Conservation (phyloP, 2,888 invertebrate species). For the Halictus quadricinctus region DNA sequence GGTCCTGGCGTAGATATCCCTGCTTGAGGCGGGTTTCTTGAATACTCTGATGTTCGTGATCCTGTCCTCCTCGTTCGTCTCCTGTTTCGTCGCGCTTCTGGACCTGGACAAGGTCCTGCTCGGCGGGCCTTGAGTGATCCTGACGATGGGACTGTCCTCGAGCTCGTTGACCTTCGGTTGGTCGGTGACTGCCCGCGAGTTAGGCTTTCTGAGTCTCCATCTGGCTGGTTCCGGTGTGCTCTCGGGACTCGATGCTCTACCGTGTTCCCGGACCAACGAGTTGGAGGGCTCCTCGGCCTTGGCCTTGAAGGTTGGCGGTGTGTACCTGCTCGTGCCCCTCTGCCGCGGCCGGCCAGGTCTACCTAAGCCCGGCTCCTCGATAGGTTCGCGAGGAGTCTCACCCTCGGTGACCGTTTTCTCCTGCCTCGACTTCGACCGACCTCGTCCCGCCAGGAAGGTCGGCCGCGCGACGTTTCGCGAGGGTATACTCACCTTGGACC, state of each 20-base stretch:
- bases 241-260: conserved; percentile 25
- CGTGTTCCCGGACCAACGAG: conserved; percentile 25
- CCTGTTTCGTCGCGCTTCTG: conserved; percentile 46
- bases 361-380: conserved; percentile 30
- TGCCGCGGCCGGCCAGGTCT: conserved; percentile 48
- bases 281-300: conserved; percentile 33
- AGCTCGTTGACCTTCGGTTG: conserved; percentile 52
- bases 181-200: conserved; percentile 49
- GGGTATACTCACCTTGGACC: conserved; percentile 79
- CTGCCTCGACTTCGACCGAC: conserved; percentile 71
- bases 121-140: conserved; percentile 60
- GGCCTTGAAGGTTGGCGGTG: conserved; percentile 50
- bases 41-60: conserved; percentile 72
- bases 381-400: conserved; percentile 28
- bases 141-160: conserved; percentile 71
- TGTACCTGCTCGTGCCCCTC: conserved; percentile 69
- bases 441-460: conserved; percentile 72
- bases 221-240: neutral
- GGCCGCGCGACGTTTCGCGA: conserved; percentile 79
- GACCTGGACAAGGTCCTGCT: conserved; percentile 45
- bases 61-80: conserved; percentile 43
- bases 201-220: conserved; percentile 63
- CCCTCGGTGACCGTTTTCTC: conserved; percentile 37
- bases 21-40: conserved; percentile 52
- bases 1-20: conserved; percentile 53